These are phyloP conservation scores for Tragulus kanchil DNA, from an alignment of 2,113 vertebrate species.

Conservation along the genomic window DNA sequence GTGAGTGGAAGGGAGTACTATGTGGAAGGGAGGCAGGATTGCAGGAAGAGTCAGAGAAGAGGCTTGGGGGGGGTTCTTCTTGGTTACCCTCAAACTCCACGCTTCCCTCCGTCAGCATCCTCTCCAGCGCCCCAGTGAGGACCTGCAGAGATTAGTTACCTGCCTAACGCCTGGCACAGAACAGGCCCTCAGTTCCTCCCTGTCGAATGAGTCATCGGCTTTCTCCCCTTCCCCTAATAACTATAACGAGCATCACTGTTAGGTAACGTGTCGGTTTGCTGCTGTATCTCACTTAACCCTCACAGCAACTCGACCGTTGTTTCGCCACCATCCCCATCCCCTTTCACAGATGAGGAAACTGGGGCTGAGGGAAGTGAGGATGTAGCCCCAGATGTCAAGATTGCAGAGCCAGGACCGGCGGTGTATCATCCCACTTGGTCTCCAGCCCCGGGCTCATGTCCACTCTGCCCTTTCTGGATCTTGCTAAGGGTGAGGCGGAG, in stretches of 20 bases:
- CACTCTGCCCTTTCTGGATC: neutral
- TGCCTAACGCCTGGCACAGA: neutral
- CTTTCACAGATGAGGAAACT: neutral
- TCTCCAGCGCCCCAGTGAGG: neutral
- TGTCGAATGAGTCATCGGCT: neutral
- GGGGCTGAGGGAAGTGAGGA: neutral
- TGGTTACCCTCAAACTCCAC: no score
- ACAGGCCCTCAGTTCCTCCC: neutral
- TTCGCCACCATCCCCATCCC: neutral
- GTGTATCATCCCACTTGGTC: neutral
- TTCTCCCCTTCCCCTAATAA: neutral
- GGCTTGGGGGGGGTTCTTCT: neutral
- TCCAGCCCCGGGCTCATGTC: neutral
- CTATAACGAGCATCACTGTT: neutral
- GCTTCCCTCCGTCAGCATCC: neutral
- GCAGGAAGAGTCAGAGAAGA: no score
- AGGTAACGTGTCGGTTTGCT: neutral
- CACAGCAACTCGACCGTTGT: neutral
- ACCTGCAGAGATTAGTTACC: neutral
- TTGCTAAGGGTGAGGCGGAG: neutral
- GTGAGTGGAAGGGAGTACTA: fast-evolving
- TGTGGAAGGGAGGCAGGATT: fast-evolving
- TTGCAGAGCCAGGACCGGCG: neutral
- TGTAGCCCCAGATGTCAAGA: neutral
- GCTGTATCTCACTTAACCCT: neutral